These are phyloP conservation scores for Baronia brevicornis DNA, from an alignment of 2,888 invertebrate species.

Conservation along the genomic window DNA sequence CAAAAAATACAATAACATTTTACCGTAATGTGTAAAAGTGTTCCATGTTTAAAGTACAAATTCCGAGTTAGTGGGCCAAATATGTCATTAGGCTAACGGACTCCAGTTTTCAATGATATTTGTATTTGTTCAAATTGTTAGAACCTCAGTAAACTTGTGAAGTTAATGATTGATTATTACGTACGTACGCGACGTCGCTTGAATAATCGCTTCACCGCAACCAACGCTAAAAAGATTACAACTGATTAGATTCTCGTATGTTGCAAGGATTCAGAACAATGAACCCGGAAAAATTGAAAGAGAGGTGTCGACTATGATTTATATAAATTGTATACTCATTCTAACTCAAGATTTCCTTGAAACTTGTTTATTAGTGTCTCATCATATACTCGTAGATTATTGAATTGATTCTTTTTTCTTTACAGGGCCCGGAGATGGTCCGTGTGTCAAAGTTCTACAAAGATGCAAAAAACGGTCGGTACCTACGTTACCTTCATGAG, in stretches of 20 bases:
- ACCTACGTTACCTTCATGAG: constrained; percentile 87
- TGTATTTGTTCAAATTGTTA: too few relatives aligned
- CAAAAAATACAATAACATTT: constrained; percentile 50
- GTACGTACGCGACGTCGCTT: constrained; percentile 16
- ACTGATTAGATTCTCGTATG: constrained; percentile 41
- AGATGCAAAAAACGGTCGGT: constrained; percentile 91
- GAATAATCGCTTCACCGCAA: constrained; percentile 16
- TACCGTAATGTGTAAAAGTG: constrained; percentile 63
- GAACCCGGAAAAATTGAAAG: constrained; percentile 28
- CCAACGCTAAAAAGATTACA: constrained; percentile 51
- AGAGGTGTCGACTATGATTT: constrained; percentile 2
- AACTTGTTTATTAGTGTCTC: neutral
- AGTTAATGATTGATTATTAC: constrained; percentile 8
- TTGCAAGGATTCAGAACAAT: constrained; percentile 56
- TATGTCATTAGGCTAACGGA: constrained; percentile 67
- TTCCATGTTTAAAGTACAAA: constrained; percentile 38
- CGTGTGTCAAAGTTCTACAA: constrained; percentile 93
- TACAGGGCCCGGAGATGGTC: constrained; percentile 91
- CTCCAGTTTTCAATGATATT: too few relatives aligned
- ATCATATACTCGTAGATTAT: neutral
- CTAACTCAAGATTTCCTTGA: neutral
- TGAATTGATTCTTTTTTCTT: constrained; percentile 30
- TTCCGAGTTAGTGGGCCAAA: constrained; percentile 56
- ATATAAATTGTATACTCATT: constrained; percentile 5
- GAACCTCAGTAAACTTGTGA: too few relatives aligned